Conservation (phyloP, 2,888 invertebrate genomes). For the Harmothoe impar region DNA sequence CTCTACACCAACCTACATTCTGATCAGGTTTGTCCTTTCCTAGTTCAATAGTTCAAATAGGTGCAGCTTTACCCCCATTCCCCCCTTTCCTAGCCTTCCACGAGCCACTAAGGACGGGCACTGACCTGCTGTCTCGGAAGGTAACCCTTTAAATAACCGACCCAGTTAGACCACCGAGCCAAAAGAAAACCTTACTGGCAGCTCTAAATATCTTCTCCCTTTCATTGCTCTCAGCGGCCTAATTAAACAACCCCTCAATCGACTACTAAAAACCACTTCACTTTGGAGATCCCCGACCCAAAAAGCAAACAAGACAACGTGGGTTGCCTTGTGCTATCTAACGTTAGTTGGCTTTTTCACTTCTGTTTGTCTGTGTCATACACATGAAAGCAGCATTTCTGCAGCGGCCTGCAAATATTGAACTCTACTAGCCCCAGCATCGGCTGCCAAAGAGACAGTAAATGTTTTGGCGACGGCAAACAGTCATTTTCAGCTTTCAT, state of each 20-base stretch:
- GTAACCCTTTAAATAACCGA: too few species aligned
- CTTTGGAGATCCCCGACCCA: not conserved
- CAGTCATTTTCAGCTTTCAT: conserved; percentile 42
- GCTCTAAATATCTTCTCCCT: conserved; percentile 1
- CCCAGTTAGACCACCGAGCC: not conserved
- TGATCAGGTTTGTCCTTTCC: too few species aligned
- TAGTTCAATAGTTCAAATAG: too few species aligned
- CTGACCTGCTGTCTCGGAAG: too few species aligned
- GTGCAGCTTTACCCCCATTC: too few species aligned
- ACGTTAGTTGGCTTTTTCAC: not conserved
- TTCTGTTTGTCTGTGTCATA: not conserved
- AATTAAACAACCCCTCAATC: conserved; percentile 19
- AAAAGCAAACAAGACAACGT: conserved; percentile 11
- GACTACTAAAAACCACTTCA: not conserved
- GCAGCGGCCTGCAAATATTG: conserved; percentile 1
- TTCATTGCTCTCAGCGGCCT: not conserved
- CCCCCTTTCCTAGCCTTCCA: too few species aligned
- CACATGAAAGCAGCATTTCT: not conserved
- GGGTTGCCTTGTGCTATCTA: not conserved
- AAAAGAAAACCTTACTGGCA: conserved; percentile 7
- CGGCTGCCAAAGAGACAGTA: conserved; percentile 31
- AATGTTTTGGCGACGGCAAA: conserved; percentile 42
- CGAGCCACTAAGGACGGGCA: too few species aligned
- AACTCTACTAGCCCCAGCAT: not conserved
- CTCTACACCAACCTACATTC: too few species aligned